A percentile compares a stretch with the other conserved stretches of the same genome.
These are phyloP conservation scores for Sapayoa aenigma DNA, from an alignment of 2,113 vertebrate species.

Conservation along the genomic window DNA sequence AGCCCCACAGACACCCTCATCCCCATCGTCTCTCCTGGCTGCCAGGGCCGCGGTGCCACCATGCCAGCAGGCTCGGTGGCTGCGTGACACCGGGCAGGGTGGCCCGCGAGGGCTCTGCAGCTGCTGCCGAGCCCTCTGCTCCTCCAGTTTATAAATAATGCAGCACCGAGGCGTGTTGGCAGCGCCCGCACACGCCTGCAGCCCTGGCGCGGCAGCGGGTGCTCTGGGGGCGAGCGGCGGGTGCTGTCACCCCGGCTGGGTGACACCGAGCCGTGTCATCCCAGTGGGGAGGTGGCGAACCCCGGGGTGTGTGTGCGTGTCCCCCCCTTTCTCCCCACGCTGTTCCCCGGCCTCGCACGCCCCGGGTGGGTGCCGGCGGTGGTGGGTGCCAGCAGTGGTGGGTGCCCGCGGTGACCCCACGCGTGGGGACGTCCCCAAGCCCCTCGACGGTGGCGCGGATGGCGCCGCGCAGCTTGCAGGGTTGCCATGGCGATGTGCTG, in stretches of 20 bases:
- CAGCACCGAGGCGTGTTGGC: conserved; percentile 47
- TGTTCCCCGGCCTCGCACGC: not conserved
- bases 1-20: not conserved
- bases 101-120: conserved; percentile 46
- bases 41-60: not conserved
- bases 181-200: conserved; percentile 12
- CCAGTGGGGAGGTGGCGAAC: fast-evolving
- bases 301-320: not conserved
- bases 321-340: not conserved
- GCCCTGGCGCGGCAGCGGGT: not conserved
- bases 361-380: not conserved
- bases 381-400: not conserved
- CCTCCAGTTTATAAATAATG: conserved; percentile 74
- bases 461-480: conserved; percentile 33
- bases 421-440: not conserved
- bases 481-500: conserved; percentile 55
- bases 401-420: not conserved
- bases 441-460: conserved; percentile 2
- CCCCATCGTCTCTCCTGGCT: not conserved
- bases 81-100: conserved; percentile 33
- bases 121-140: conserved; percentile 50
- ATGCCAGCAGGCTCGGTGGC: conserved; percentile 31
- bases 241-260: not conserved
- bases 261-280: not conserved
- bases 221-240: not conserved